Conservation (phyloP, 2,888 invertebrate species). For the Cyrtodaria siliqua region DNA sequence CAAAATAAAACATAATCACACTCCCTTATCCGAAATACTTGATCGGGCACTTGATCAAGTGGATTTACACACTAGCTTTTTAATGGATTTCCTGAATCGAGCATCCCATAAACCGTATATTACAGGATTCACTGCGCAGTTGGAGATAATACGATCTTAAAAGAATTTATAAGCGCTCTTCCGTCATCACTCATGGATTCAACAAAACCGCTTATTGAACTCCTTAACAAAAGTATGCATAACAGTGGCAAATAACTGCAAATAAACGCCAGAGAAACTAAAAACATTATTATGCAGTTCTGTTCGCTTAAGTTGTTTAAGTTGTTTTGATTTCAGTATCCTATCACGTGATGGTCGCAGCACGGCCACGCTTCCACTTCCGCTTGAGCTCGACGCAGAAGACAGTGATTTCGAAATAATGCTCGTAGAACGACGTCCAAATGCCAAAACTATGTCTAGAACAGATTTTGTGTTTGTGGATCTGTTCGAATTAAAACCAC, state of each 20-base stretch:
- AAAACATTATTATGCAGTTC: constrained; percentile 69
- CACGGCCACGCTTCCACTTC: not conserved
- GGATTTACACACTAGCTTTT: constrained; percentile 15
- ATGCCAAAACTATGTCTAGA: constrained; percentile 27
- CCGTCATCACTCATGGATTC: constrained; percentile 34
- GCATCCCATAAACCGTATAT: constrained; percentile 72
- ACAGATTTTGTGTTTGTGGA: constrained; percentile 12
- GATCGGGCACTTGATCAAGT: too few relatives aligned
- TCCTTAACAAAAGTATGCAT: constrained; percentile 46
- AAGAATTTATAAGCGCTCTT: constrained; percentile 64
- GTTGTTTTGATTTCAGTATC: not conserved
- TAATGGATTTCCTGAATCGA: constrained; percentile 55
- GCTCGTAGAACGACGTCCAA: constrained; percentile 2
- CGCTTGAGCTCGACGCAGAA: constrained; percentile 1
- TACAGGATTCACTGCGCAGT: constrained; percentile 71
- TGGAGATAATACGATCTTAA: constrained; percentile 68
- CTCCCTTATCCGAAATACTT: too few relatives aligned
- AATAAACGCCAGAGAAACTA: constrained; percentile 64
- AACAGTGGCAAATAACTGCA: constrained; percentile 63
- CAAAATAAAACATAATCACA: too few relatives aligned
- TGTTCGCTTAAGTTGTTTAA: constrained; percentile 44
- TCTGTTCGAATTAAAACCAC: not conserved
- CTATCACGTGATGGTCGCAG: too few relatives aligned
- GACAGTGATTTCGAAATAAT: constrained; percentile 18
- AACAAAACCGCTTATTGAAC: constrained; percentile 50